Base-by-base conservation (phyloP, 2,888 invertebrate genomes). In the Zhuqinia jingwanae region DNA sequence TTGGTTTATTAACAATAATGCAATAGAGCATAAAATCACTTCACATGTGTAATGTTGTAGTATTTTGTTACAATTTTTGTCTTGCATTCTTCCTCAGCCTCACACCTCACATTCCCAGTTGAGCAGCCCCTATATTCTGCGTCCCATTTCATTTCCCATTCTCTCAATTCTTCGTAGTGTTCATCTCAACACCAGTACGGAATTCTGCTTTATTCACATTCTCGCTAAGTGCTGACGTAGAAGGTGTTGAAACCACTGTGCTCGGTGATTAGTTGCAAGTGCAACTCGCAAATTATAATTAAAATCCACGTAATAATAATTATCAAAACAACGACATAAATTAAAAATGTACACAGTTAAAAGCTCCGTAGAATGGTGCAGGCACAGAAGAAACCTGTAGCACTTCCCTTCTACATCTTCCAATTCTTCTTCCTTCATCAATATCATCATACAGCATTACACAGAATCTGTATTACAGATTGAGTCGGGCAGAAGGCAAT, bases 61-160 rank as follows among this genome's bases (percentile, higher is more conserved):
- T 56, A 5, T 56, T 22, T 25, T 30, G 60, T 30, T 60, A 15
- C n/a, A 50, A 2, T n/a, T 60, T 60, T 30, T 60, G 60, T 25
- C 22, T 30, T 17, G 58, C 58, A 25, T 30, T 11, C 8, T 25
- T 60, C n/a, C 22, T 60, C 60, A 60, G 30, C 60, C 27, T 30
- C 27, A 15, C 60, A 60, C 60, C 27, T 60, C 60, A 15, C 60
- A 60, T 2, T 5, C 15, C 50, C 5, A 50, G 50, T n/a, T n/a
- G 36, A 36, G 36, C 3, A 36, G 36, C 36, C 8, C 5, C 3
- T 6, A 8, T 36, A 36, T 3, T 36, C 36, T 36, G 36, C 2
- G 27, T 60, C 60, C 15, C 60, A 60, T 27, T 60, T 60, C 60
- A 60, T 60, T 60, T 60, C 60, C 60, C 60, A 60, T 60, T 60